Conservation (phyloP, 2,888 invertebrate genomes). For the Aporophyla lueneburgensis region DNA sequence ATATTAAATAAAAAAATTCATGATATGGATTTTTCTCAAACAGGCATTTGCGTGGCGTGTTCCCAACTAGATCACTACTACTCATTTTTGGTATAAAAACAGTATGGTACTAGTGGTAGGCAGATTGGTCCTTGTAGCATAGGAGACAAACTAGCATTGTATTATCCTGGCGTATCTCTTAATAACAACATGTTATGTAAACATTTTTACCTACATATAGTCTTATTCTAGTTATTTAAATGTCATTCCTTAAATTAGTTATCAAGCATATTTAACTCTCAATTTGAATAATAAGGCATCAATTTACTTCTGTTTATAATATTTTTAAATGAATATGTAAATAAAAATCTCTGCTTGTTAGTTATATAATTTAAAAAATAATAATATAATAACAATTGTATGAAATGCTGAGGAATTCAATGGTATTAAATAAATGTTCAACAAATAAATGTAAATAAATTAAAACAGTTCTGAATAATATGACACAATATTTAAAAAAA, state of each 20-base stretch:
- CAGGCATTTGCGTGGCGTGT: neutral
- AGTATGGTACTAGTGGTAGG: neutral
- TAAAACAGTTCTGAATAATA: no score
- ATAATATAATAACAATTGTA: neutral
- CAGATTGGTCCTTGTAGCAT: neutral
- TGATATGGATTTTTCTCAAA: neutral
- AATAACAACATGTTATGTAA: neutral
- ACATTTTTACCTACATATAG: neutral
- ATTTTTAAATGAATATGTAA: conserved; percentile 1
- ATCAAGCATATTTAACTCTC: neutral
- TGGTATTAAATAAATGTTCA: neutral
- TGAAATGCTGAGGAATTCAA: neutral
- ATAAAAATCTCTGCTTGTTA: neutral
- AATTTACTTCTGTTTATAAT: neutral
- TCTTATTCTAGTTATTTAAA: conserved; percentile 5
- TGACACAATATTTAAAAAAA: no score
- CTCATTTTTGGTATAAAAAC: neutral
- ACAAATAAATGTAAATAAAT: no score
- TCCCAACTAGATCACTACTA: neutral
- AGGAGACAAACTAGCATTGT: neutral
- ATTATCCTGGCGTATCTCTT: neutral
- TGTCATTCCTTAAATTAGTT: neutral
- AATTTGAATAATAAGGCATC: conserved; percentile 24
- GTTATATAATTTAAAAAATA: neutral
- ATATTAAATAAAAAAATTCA: neutral